These are phyloP conservation scores for Meganola albula DNA, from an alignment of 2,888 invertebrate genomes.

Conservation along the genomic window DNA sequence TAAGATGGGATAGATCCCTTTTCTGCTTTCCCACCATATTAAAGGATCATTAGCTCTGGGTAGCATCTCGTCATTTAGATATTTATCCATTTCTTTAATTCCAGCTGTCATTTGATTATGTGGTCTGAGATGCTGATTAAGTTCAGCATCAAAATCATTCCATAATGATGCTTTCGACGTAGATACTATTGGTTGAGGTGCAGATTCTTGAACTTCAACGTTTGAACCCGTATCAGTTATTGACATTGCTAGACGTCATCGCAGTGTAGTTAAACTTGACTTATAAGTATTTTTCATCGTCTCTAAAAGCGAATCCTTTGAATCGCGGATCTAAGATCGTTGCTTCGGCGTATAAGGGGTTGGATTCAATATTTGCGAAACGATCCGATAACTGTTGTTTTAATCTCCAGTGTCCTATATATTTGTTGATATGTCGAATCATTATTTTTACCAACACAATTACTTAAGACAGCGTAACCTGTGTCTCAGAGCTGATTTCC, in stretches of 20 bases:
- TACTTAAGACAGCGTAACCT: neutral
- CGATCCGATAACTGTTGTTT: neutral
- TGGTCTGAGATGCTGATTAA: neutral
- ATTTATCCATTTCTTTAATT: slow-evolving; percentile 6
- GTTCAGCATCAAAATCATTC: slow-evolving; percentile 3
- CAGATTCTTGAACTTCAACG: neutral
- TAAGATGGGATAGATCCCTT: slow-evolving; percentile 3
- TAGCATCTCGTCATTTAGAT: slow-evolving; percentile 8
- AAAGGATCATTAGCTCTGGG: slow-evolving; percentile 9
- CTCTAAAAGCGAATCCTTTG: slow-evolving; percentile 7
- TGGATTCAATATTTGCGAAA: neutral
- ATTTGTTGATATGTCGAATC: slow-evolving; percentile 1
- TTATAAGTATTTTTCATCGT: neutral
- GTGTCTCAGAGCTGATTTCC: slow-evolving; percentile 5
- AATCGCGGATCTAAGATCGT: slow-evolving; percentile 9
- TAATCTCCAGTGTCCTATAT: neutral
- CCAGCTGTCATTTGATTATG: neutral
- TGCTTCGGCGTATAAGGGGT: slow-evolving; percentile 7
- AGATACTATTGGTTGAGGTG: neutral
- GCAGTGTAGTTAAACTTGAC: neutral
- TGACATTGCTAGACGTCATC: neutral
- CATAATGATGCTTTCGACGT: neutral
- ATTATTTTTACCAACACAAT: slow-evolving; percentile 4
- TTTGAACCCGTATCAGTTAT: neutral
- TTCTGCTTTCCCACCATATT: slow-evolving; percentile 9